Conservation (phyloP, 2,888 invertebrate species). For the Punctoribates punctum region DNA sequence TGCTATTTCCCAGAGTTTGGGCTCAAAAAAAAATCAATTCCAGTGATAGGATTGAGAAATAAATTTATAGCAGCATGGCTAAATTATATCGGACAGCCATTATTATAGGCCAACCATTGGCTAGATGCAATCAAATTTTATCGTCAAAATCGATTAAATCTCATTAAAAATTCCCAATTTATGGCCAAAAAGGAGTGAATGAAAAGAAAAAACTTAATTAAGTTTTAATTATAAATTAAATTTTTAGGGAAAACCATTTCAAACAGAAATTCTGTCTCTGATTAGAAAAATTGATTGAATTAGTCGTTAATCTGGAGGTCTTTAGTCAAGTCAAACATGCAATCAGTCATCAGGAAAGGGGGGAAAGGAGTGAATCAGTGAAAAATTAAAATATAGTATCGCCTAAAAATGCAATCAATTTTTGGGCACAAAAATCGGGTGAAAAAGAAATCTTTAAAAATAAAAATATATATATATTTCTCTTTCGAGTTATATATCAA, state of each 20-base stretch:
- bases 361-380: neutral
- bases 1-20: neutral
- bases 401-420: conserved; percentile 2
- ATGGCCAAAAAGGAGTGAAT: too few relatives aligned
- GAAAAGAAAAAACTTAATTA: neutral
- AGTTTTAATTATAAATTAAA: neutral
- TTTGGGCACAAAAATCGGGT: neutral
- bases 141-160: too few relatives aligned
- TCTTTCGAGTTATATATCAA: conserved; percentile 1
- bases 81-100: too few relatives aligned
- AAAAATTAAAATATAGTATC: neutral
- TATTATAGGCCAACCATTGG: too few relatives aligned
- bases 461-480: neutral
- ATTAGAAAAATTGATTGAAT: conserved; percentile 8
- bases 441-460: neutral
- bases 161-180: too few relatives aligned
- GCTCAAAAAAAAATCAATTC: neutral
- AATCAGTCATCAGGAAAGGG: neutral
- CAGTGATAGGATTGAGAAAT: neutral
- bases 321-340: neutral
- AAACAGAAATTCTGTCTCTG: neutral
- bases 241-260: neutral
- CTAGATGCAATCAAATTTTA: too few relatives aligned
- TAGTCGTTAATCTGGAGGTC: neutral
- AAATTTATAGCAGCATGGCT: neutral